Evolutionary conservation across 2,797 vertebrate genomes (phyloP), one percentile per base, ranked within the genome.

Genomic region (Hipposideros larvatus): DNA sequence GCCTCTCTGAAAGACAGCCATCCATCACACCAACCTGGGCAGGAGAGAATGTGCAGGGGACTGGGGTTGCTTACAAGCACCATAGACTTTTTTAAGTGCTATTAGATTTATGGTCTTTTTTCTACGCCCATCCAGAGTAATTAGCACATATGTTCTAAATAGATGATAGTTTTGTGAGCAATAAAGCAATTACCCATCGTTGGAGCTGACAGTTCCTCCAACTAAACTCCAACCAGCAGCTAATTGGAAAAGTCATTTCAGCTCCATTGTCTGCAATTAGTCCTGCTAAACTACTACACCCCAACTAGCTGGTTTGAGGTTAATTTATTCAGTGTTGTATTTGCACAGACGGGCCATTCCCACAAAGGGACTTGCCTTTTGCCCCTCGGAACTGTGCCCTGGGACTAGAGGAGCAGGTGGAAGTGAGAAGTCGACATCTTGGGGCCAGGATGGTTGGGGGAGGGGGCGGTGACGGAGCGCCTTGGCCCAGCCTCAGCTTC

Each of bases 131-230:
- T 99, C 98, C 98, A 99, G 98, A 99, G 99, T 99, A 99, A 99
- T 99, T 99, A 99, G 99, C 99, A 99, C 99, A 99, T 99, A 98
- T 99, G 98, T 99, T 99, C 99, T 99, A 99, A 99, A 99, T 99
- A 99, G 99, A 99, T 99, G 99, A 99, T 99, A 99, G 99, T 99
- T 99, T 99, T 99, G 99, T 99, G 99, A 99, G 99, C 99, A 99
- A 99, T 99, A 99, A 99, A 99, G 99, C 99, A 99, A 99, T 99
- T 99, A 99, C 98, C 99, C 99, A 98, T 99, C 98, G 98, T 98
- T 98, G 98, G 98, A 99, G 99, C 98, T 99, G 99, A 99, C 99
- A 99, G 98, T 99, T 99, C 98, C 98, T 99, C 99, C 98, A 99
- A 99, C 98, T 99, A 99, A 99, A 99, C 99, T 99, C 98, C 98